These are phyloP conservation scores for Hystrix brachyura DNA, from an alignment of 2,113 vertebrate species.

Conservation along the genomic window DNA sequence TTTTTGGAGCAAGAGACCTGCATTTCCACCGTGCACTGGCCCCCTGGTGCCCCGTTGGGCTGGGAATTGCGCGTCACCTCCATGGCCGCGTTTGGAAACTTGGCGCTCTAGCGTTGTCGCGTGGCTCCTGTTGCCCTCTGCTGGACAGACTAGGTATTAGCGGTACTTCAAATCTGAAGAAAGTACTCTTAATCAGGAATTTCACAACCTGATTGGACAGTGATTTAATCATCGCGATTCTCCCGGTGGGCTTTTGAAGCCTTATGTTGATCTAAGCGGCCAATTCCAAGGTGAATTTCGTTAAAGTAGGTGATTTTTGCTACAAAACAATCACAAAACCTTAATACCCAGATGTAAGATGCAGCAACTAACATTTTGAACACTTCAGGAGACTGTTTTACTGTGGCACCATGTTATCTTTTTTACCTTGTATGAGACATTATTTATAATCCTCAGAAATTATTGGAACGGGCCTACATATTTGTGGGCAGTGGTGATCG, in stretches of 20 bases:
- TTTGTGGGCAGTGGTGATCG: not conserved
- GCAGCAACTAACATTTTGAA: not conserved
- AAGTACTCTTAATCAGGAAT: not conserved
- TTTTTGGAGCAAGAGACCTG: not conserved
- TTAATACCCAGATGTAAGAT: not conserved
- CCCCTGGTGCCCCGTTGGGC: no score
- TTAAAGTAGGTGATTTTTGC: not conserved
- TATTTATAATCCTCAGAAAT: not conserved
- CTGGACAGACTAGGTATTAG: slow-evolving; percentile 36
- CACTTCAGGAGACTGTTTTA: not conserved
- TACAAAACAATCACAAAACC: not conserved
- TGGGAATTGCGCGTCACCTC: rapidly evolving
- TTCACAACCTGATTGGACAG: not conserved
- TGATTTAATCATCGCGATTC: not conserved
- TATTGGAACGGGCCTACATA: not conserved
- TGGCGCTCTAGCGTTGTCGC: rapidly evolving
- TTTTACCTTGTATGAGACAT: not conserved
- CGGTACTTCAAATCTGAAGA: not conserved
- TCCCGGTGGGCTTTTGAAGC: not conserved
- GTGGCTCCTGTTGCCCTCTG: slow-evolving; percentile 65
- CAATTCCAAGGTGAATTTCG: not conserved
- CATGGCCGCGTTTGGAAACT: not conserved
- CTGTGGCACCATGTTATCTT: not conserved
- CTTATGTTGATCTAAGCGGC: not conserved
- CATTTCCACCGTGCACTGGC: not conserved